Evolutionary conservation across 2,113 vertebrate species (phyloP).

Genomic region (Pipra filicauda): DNA sequence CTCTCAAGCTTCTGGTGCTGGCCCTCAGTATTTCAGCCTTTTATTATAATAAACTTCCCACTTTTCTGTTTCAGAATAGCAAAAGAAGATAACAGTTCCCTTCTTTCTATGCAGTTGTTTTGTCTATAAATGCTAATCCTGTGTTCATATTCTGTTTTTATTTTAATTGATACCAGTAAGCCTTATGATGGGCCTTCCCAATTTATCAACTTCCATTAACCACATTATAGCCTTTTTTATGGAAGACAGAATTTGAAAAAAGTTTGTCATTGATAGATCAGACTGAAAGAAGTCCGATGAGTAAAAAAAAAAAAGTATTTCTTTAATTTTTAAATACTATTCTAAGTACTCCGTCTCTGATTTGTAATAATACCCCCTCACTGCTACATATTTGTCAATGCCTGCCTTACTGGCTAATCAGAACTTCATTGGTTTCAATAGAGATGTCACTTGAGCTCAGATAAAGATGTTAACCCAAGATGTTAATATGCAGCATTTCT

Average conservation of each 20-base stretch:
- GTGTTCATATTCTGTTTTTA: background rate
- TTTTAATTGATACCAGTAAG: background rate
- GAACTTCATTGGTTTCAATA: background rate
- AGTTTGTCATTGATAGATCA: background rate
- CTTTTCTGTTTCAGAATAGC: background rate
- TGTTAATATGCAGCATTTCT: background rate
- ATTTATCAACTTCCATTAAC: background rate
- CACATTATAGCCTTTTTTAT: background rate
- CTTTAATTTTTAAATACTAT: background rate
- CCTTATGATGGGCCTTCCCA: background rate
- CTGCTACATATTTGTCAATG: background rate
- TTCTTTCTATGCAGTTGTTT: background rate
- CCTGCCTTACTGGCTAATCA: background rate
- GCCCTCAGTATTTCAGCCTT: background rate
- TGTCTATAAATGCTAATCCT: background rate
- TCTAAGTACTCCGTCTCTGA: background rate
- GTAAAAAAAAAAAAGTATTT: background rate
- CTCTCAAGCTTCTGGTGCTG: background rate
- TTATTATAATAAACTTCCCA: background rate
- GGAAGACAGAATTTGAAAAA: background rate
- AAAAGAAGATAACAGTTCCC: background rate
- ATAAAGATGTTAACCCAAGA: background rate
- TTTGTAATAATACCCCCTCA: background rate
- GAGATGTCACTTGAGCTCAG: background rate
- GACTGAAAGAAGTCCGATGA: background rate